Conservation (phyloP, 1,140 invertebrate genomes). For the Conus ventricosus region DNA sequence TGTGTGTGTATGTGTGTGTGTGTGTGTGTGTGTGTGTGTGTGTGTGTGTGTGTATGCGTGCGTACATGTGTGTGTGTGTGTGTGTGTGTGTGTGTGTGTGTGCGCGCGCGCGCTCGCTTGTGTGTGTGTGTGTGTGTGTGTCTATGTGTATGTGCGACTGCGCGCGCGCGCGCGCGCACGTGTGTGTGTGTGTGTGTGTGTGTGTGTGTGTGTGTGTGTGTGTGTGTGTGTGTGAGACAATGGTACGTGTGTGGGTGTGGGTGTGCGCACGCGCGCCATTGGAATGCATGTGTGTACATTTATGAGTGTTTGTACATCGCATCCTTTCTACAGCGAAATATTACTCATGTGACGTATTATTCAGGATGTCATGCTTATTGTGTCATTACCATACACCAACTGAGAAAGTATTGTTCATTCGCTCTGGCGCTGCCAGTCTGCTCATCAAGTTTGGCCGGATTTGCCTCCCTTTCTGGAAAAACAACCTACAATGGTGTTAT, state of each 20-base stretch:
- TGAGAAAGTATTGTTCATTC: too few relatives aligned
- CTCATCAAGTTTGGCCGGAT: too few relatives aligned
- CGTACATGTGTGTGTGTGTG: slow-evolving; percentile 11
- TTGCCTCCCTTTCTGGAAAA: too few relatives aligned
- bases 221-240: neutral
- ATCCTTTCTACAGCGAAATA: too few relatives aligned
- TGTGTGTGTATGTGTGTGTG: neutral
- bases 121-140: slow-evolving; percentile 1
- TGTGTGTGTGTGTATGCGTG: neutral
- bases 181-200: slow-evolving; percentile 13
- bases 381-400: too few relatives aligned
- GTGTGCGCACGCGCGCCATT: neutral
- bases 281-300: neutral
- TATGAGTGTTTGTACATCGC: neutral
- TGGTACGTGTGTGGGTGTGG: neutral
- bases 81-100: slow-evolving; percentile 22
- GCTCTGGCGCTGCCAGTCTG: too few relatives aligned
- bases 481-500: too few relatives aligned
- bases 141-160: neutral
- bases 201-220: neutral
- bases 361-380: too few relatives aligned
- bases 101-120: neutral
- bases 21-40: neutral
- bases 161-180: neutral
- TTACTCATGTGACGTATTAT: too few relatives aligned